Evolutionary conservation across 2,888 invertebrate genomes (phyloP).

Genomic region (Microdon myrmicae): DNA sequence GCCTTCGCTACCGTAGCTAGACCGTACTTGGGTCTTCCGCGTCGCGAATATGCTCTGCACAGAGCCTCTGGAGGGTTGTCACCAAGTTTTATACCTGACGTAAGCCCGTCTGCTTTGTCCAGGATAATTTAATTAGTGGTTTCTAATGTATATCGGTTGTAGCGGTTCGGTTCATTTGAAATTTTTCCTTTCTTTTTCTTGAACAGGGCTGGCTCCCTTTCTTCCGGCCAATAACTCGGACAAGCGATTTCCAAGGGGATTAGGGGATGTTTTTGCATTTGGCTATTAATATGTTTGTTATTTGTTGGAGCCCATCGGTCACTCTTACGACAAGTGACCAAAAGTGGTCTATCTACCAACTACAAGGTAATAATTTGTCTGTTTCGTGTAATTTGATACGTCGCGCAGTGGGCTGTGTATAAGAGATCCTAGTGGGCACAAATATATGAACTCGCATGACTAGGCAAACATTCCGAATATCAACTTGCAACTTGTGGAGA

Average conservation of each 20-base stretch:
- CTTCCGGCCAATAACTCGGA: neutral
- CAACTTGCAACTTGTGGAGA: too few relatives aligned
- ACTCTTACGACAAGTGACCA: too few relatives aligned
- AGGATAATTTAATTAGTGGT: constrained; percentile 48
- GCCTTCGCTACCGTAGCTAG: constrained; percentile 15
- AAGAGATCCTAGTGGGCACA: too few relatives aligned
- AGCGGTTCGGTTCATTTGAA: constrained; percentile 21
- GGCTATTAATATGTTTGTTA: constrained; percentile 30
- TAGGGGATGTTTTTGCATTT: constrained; percentile 45
- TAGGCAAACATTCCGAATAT: too few relatives aligned
- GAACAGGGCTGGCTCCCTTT: neutral
- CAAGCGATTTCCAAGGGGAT: constrained; percentile 29
- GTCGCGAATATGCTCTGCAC: constrained; percentile 35
- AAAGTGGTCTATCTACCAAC: constrained; percentile 1
- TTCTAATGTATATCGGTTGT: constrained; percentile 46
- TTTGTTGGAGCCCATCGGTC: too few relatives aligned
- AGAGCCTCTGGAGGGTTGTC: constrained; percentile 43
- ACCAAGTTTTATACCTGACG: constrained; percentile 47
- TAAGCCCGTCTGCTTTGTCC: constrained; percentile 32
- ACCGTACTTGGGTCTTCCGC: constrained; percentile 31
- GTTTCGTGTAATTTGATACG: constrained; percentile 34
- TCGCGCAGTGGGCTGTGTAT: constrained; percentile 3
- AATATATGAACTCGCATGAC: too few relatives aligned
- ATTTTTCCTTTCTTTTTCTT: constrained; percentile 6
- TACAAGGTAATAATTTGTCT: constrained; percentile 21